Evolutionary conservation across 2,113 vertebrate species (phyloP).

Genomic region (Picathartes gymnocephalus): DNA sequence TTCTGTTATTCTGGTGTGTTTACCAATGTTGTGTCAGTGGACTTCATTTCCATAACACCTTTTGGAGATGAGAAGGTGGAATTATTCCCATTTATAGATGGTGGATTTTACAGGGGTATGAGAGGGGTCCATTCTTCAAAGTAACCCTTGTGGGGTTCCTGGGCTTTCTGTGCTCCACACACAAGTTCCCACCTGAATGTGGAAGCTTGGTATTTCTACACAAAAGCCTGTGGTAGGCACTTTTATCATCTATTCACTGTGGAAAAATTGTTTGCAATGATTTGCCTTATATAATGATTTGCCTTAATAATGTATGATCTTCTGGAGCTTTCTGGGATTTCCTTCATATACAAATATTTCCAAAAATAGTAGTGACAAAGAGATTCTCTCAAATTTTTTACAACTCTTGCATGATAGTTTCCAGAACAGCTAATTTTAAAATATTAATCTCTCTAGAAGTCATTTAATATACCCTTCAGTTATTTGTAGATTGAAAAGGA

Average conservation of each 20-base stretch:
- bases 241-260: background rate
- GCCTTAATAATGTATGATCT: background rate
- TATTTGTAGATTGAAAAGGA: background rate
- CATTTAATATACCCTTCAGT: background rate
- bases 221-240: background rate
- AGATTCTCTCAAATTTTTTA: background rate
- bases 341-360: background rate
- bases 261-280: background rate
- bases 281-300: background rate
- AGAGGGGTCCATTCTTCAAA: background rate
- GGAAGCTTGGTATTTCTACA: background rate
- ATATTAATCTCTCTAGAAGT: background rate
- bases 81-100: background rate
- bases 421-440: background rate
- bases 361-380: background rate
- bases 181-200: background rate
- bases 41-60: background rate
- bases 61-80: background rate
- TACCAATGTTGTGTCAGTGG: background rate
- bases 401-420: background rate
- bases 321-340: background rate
- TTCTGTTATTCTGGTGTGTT: background rate
- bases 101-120: background rate
- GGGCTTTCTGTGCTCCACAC: background rate
- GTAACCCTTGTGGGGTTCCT: background rate